phyloP scores from a whole-genome alignment of 2,797 vertebrate species.

The Picus viridis region DNA sequence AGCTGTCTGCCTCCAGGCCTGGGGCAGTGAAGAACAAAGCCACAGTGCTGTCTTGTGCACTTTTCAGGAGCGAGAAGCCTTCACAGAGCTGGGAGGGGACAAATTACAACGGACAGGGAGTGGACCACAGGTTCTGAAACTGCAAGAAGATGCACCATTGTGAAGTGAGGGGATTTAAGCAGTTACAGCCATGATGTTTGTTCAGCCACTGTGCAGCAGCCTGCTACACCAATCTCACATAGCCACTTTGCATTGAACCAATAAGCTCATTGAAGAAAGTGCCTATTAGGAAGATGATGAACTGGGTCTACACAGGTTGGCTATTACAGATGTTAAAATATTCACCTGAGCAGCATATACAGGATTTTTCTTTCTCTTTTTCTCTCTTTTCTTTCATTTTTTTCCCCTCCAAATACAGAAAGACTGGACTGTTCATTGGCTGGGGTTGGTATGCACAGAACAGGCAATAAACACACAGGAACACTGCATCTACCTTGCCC shows the following conservation, averaged over 20 bases:
- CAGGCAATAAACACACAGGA: neutral
- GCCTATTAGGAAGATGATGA: neutral
- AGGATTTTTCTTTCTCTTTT: fast-evolving
- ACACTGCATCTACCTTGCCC: neutral
- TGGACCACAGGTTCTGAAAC: neutral
- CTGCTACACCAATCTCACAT: neutral
- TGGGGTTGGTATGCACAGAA: neutral
- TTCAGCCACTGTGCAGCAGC: neutral
- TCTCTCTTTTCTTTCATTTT: neutral
- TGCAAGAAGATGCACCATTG: fast-evolving
- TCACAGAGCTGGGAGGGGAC: fast-evolving
- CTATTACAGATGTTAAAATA: slow-evolving; percentile 8
- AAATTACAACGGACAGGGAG: neutral
- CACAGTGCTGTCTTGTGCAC: neutral
- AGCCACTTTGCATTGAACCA: neutral
- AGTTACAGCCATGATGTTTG: neutral
- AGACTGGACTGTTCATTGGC: neutral
- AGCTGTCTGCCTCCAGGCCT: neutral
- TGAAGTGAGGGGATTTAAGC: neutral
- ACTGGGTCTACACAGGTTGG: neutral
- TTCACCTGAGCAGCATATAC: neutral
- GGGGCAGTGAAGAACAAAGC: neutral
- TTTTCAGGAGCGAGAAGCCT: neutral
- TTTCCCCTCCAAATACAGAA: neutral
- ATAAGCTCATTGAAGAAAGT: slow-evolving; percentile 4